Conservation (phyloP, 1,140 invertebrate species). For the Drosophila auraria region DNA sequence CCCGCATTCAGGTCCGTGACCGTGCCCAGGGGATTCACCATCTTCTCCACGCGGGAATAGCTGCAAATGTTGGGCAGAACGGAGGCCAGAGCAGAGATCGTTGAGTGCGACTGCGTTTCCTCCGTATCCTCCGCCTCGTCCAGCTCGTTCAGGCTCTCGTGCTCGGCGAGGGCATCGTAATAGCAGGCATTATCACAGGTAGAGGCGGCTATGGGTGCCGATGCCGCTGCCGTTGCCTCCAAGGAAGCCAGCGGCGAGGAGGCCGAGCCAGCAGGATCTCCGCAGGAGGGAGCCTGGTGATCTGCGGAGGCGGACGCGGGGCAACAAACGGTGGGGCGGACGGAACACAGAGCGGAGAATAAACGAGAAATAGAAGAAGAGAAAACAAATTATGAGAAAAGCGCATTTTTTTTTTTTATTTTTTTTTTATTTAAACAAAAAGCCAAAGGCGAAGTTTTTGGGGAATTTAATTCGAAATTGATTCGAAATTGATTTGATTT, state of each 20-base stretch:
- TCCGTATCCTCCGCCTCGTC: conserved; percentile 18
- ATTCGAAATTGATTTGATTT: conserved; percentile 4
- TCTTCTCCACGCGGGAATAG: conserved; percentile 85
- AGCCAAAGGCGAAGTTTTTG: conserved; percentile 76
- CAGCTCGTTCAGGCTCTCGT: conserved; percentile 46
- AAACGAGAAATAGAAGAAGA: conserved; percentile 67
- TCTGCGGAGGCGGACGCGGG: conserved; percentile 25
- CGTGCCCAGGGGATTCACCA: conserved; percentile 90
- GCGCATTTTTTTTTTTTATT: conserved; percentile 57
- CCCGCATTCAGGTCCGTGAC: conserved; percentile 86
- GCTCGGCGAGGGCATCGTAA: conserved; percentile 79
- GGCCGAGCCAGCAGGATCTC: conserved; percentile 9
- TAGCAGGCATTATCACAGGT: conserved; percentile 73
- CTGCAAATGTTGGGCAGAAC: conserved; percentile 77
- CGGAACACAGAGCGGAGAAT: conserved; percentile 70
- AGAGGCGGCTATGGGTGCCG: conserved; percentile 15
- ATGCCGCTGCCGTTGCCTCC: background rate
- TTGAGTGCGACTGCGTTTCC: background rate
- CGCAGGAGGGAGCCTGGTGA: conserved; percentile 1
- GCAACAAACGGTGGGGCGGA: conserved; percentile 35
- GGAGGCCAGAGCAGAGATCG: conserved; percentile 50
- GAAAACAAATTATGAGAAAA: conserved; percentile 84
- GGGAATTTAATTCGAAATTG: background rate
- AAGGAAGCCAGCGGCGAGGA: conserved; percentile 12
- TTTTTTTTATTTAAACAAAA: conserved; percentile 65